Base-by-base conservation (phyloP, 2,888 invertebrate genomes). In the Pheosia gnoma region DNA sequence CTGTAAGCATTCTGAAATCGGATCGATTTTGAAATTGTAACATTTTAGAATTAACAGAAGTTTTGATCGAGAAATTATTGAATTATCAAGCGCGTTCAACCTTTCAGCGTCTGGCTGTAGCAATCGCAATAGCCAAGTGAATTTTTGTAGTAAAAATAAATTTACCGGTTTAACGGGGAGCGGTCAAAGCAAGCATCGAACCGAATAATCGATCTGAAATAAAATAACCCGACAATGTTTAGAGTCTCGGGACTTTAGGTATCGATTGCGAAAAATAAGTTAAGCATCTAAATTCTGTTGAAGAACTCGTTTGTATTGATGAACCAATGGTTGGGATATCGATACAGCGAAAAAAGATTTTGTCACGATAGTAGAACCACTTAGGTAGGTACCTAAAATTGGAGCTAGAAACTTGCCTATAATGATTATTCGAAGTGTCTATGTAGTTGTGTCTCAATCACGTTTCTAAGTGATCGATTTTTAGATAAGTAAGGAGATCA, bases 151-250 rank as follows among this genome's bases (percentile, higher is more conserved):
- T 60, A 61, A 56, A 69, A 68, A 70, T 76, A 75, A 72, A 71
- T 79, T 73, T 80, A 80, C 81, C 80, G 83, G 74, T 84, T 72
- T 75, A 73, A 74, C 74, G 65, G 73, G 63, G 67, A 64, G 68
- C 70, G 72, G 74, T 82, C 81, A 80, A 80, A 77, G 78, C 71
- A 84, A 71, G 82, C 89, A 81, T 74, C 83, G 81, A 79, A 87
- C 80, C 90, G 87, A 77, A 81, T 86, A 89, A 89, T 88, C 79
- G 86, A 82, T 82, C 75, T 67, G 68, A 81, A 82, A 83, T 82
- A 79, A 82, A 83, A 82, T 79, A 81, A 79, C 74, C 68, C 57
- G 52, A 76, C 81, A 80, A 79, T 83, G 41, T 69, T 73, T 62
- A 61, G 45, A 49, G 57, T 59, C 37, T 60, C 25, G 11, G 10